These are phyloP conservation scores for Acromyrmex echinatior DNA, from an alignment of 1,140 invertebrate genomes.

Conservation along the genomic window DNA sequence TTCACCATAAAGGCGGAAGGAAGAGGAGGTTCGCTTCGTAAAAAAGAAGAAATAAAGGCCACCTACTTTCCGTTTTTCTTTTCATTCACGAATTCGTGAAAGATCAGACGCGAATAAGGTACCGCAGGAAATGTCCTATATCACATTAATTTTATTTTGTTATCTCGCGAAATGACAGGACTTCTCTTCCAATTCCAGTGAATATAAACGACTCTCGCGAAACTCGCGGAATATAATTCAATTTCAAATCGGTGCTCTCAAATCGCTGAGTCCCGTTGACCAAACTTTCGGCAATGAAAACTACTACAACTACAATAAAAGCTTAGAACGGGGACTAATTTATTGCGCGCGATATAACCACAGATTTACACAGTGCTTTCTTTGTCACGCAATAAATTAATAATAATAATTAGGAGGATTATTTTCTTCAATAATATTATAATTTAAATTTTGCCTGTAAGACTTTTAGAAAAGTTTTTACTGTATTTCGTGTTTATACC, in stretches of 20 bases:
- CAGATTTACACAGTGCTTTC: slow-evolving; percentile 14
- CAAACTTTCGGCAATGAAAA: slow-evolving; percentile 41
- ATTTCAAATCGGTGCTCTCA: slow-evolving; percentile 19
- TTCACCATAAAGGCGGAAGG: slow-evolving; percentile 62
- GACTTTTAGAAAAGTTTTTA: neutral
- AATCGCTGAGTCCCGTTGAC: neutral
- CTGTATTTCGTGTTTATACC: neutral
- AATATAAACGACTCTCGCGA: slow-evolving; percentile 32
- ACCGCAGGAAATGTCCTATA: slow-evolving; percentile 2
- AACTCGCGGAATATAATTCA: slow-evolving; percentile 29
- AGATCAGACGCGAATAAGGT: slow-evolving; percentile 25
- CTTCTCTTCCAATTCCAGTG: neutral
- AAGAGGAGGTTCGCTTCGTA: neutral
- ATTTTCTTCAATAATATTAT: neutral
- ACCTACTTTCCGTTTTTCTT: slow-evolving; percentile 1
- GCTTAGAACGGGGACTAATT: slow-evolving; percentile 15
- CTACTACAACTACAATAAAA: slow-evolving; percentile 25
- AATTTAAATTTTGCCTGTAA: neutral
- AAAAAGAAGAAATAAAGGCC: slow-evolving; percentile 46
- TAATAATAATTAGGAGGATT: neutral
- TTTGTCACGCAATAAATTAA: slow-evolving; percentile 17
- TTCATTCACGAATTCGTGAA: slow-evolving; percentile 24
- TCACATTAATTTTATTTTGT: slow-evolving; percentile 41
- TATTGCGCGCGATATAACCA: neutral
- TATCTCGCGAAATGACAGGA: slow-evolving; percentile 27